These are phyloP conservation scores for Tachyglossus aculeatus DNA, from an alignment of 2,797 vertebrate genomes.

Conservation along the genomic window DNA sequence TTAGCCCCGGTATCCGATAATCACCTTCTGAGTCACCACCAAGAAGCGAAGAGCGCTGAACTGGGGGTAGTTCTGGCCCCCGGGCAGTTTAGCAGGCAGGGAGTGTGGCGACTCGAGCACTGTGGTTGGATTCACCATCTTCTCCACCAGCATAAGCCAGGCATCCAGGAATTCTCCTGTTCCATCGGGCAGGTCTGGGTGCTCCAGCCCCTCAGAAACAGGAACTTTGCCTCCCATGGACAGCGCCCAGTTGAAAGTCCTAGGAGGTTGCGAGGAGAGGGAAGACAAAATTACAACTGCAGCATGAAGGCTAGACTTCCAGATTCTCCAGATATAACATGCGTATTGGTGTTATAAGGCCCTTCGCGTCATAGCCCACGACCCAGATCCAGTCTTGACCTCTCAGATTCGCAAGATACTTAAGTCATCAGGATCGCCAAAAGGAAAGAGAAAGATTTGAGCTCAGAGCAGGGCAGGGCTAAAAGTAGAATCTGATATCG, in stretches of 20 bases:
- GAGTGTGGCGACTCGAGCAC: constrained; percentile 95
- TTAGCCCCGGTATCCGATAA: constrained; percentile 18
- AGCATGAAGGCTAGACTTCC: too few relatives aligned
- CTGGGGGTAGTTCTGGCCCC: constrained; percentile 84
- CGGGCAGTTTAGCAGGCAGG: constrained; percentile 88
- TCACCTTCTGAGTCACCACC: constrained; percentile 94
- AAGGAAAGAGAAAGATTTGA: too few relatives aligned
- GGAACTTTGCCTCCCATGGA: constrained; percentile 96
- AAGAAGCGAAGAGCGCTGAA: constrained; percentile 95
- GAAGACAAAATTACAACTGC: constrained; percentile 7
- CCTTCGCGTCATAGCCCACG: too few relatives aligned
- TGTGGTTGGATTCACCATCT: constrained; percentile 97
- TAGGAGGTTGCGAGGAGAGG: constrained; percentile 52
- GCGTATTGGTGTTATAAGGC: not conserved
- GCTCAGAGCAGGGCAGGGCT: too few relatives aligned
- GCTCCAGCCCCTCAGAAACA: constrained; percentile 90
- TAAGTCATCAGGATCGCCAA: too few relatives aligned
- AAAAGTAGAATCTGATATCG: too few relatives aligned
- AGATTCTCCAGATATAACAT: too few relatives aligned
- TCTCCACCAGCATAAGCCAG: constrained; percentile 97
- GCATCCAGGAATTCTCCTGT: constrained; percentile 95
- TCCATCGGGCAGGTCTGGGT: constrained; percentile 91
- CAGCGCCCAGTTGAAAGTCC: constrained; percentile 95
- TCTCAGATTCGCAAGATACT: too few relatives aligned
- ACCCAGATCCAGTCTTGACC: too few relatives aligned